phyloP scores from a whole-genome alignment of 1,140 invertebrate species.

The Tetragnatha versicolor region DNA sequence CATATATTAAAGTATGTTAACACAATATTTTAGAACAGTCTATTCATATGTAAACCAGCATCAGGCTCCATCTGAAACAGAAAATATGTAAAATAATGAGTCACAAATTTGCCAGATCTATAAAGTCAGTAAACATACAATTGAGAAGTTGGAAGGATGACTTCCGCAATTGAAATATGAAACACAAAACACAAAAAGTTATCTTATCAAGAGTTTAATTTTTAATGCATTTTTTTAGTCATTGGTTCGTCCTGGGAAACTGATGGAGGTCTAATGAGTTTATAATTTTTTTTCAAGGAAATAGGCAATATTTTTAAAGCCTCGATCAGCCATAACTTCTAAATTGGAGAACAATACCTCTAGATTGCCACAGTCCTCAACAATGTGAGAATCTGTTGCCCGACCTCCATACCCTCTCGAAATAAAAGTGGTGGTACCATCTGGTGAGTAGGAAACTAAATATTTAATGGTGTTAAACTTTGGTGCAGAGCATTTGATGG shows the following conservation, averaged over 20 bases:
- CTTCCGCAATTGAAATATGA: too few species aligned
- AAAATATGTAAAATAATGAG: too few species aligned
- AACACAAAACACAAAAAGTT: too few species aligned
- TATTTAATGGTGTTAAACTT: background rate
- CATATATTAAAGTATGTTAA: too few species aligned
- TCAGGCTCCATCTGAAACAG: too few species aligned
- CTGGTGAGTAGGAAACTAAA: background rate
- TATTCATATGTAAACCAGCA: too few species aligned
- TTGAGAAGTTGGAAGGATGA: too few species aligned
- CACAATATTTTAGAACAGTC: too few species aligned
- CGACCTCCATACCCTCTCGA: background rate
- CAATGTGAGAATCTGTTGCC: background rate
- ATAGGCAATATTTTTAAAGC: background rate
- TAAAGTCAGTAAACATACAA: too few species aligned
- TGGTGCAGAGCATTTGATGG: background rate
- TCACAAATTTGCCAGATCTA: too few species aligned
- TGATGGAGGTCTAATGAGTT: background rate
- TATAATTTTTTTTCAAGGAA: background rate
- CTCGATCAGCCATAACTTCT: background rate
- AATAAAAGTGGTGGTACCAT: background rate
- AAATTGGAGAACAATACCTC: background rate
- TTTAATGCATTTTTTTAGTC: too few species aligned
- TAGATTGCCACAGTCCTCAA: background rate
- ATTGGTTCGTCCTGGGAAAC: background rate
- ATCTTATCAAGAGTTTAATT: too few species aligned